Evolutionary conservation across 2,113 vertebrate species (phyloP), one percentile per base, ranked within the genome.

Genomic region (Pelecanus crispus): DNA sequence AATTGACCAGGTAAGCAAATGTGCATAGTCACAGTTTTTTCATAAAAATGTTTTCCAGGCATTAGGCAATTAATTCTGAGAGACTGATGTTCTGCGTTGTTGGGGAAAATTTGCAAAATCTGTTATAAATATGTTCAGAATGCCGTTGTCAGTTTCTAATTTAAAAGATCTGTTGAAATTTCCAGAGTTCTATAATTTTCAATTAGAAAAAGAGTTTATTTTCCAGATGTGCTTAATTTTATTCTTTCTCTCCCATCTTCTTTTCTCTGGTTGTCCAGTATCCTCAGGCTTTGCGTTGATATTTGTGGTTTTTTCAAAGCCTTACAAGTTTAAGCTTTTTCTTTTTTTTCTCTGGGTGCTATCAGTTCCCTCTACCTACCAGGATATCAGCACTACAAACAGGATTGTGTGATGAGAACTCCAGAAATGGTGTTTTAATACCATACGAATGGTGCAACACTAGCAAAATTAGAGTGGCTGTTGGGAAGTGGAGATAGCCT

Each of bases 1-100:
- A 82, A 75, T 26, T 65, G 56, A 42, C 9, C 42, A 71, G 92
- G 95, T 97, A 96, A 92, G 92, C 7, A 88, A 81, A 92, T 88
- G 58, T 21, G 3, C 13, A 12, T 28, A 65, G 28, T 49, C 19
- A 22, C 10, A 42, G 2, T 47, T 8, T 73, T 63, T 79, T 80
- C 4, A 10, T 31, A 20, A 32, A 85, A 70, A 15, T n/a, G 0
- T 49, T 88, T 79, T 82, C 11, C 29, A 82, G 26, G 40, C 3
- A 49, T 61, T 89, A 68, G 17, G 4, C 20, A 59, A 55, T 17
- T 78, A 78, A 70, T 81, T 86, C 42, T 59, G 70, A 72, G 34
- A 61, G 11, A n/a, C 0, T 72, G 6, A 1, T 20, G 5, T 75
- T 81, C n/a, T 56, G 1, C 6, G 7, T n/a, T 82, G 6, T 42